Percentiles rank a stretch among this genome's conserved stretches.
phyloP scores from a whole-genome alignment of 2,113 vertebrate species.

The Gymnarchus niloticus region DNA sequence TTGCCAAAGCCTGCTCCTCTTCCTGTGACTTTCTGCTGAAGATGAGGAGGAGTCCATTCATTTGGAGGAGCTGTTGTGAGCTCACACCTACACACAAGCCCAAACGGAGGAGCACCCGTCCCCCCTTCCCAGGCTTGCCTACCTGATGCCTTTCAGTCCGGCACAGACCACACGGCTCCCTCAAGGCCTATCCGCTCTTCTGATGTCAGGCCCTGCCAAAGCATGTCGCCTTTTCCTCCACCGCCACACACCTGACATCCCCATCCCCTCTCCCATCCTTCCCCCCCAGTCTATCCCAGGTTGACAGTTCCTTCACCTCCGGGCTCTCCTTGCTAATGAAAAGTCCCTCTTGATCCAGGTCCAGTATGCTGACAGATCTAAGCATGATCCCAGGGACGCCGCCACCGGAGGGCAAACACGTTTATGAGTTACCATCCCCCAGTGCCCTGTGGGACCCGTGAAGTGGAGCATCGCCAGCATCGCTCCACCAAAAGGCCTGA shows the following conservation, averaged over 20 bases:
- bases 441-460: background rate
- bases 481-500: background rate
- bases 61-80: background rate
- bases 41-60: background rate
- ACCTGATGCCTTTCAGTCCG: no score
- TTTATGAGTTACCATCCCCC: slow-evolving; percentile 35
- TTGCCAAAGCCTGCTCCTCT: background rate
- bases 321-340: slow-evolving; percentile 43
- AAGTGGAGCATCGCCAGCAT: background rate
- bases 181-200: background rate
- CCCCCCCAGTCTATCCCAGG: slow-evolving; percentile 32
- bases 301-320: slow-evolving; percentile 31
- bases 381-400: slow-evolving; percentile 40
- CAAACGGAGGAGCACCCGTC: no score
- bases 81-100: background rate
- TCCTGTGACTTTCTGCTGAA: background rate
- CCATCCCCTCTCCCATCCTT: background rate
- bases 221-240: no score
- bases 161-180: background rate
- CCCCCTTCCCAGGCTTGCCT: no score
- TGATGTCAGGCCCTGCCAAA: background rate
- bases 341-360: slow-evolving; percentile 48
- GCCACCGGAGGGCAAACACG: slow-evolving; percentile 38
- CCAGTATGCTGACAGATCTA: slow-evolving; percentile 41
- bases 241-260: background rate